Evolutionary conservation across 2,888 invertebrate genomes (phyloP), one percentile per base, ranked within the genome.

Genomic region (Eurois occulta): DNA sequence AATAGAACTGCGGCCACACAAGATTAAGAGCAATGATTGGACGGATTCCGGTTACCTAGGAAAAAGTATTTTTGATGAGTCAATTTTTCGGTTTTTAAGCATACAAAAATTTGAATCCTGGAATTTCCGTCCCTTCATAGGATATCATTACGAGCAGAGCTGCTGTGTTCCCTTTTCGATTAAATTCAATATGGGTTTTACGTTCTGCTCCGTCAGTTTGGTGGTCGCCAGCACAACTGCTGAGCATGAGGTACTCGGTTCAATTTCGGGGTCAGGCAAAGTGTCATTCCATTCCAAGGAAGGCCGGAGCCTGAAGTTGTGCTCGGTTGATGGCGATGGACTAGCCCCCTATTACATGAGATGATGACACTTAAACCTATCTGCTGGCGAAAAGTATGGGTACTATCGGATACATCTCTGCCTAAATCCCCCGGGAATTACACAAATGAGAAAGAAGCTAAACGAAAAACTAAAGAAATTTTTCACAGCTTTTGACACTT

Each of bases 1-100:
- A 88, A 85, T 84, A 81, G 80, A 82, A 81, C 62, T 18, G 69
- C 41, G 87, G 82, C 88, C 89, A 90, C 91, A 88, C 87, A 90
- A 84, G 83, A 86, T 85, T 83, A 75, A 67, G 68, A 58, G 79
- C 75, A 72, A 72, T 88, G 86, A 90, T 89, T 86, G 79, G 86
- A 78, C 81, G 75, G 78, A 87, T 87, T 88, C 78, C 52, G n/a
- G 67, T 60, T 77, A 60, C 58, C 60, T 69, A 60, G 24, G 13
- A 70, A 41, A 69, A 72, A 28, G 18, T 2, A 43, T 60, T 32
- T 72, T 35, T 58, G 58, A 72, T 67, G 69, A 72, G 52, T 62
- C 0, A 62, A 41, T 85, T 85, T 85, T 69, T 35, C 1, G 52
- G n/a, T 21, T 58, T 64, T 16, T 10, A 66, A 46, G 8, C 21